phyloP scores from a whole-genome alignment of 2,888 invertebrate species.

The Xylota segnis region DNA sequence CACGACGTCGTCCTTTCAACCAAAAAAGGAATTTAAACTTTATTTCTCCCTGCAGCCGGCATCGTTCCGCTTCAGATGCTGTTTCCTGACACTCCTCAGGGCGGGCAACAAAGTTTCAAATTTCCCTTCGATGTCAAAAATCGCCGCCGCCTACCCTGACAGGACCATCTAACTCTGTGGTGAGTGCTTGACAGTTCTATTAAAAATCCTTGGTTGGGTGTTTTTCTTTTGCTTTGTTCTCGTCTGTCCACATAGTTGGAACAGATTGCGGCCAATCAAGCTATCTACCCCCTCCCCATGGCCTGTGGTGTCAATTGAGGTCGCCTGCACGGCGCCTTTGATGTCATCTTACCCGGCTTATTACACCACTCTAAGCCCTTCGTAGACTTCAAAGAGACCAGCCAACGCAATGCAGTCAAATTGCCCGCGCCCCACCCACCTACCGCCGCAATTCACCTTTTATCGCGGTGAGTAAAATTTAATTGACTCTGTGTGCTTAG shows the following conservation, averaged over 20 bases:
- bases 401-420: constrained; percentile 21
- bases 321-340: constrained; percentile 32
- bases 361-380: constrained; percentile 24
- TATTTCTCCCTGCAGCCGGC: neutral
- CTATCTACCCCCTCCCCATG: neutral
- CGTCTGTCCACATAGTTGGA: neutral
- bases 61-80: constrained; percentile 22
- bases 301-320: constrained; percentile 33
- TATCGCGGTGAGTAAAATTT: constrained; percentile 39
- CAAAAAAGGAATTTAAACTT: neutral
- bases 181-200: constrained; percentile 40
- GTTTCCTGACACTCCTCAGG: neutral
- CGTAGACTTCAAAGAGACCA: constrained; percentile 19
- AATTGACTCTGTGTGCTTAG: constrained; percentile 36
- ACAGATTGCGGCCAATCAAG: constrained; percentile 30
- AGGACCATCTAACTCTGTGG: constrained; percentile 25
- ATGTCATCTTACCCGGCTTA: constrained; percentile 24
- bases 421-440: neutral
- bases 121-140: constrained; percentile 27
- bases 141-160: constrained; percentile 19
- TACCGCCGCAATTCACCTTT: neutral
- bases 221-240: neutral
- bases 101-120: constrained; percentile 9
- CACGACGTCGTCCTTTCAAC: neutral
- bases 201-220: constrained; percentile 12